These are phyloP conservation scores for Zootoca vivipara DNA, from an alignment of 2,113 vertebrate genomes.

Conservation along the genomic window DNA sequence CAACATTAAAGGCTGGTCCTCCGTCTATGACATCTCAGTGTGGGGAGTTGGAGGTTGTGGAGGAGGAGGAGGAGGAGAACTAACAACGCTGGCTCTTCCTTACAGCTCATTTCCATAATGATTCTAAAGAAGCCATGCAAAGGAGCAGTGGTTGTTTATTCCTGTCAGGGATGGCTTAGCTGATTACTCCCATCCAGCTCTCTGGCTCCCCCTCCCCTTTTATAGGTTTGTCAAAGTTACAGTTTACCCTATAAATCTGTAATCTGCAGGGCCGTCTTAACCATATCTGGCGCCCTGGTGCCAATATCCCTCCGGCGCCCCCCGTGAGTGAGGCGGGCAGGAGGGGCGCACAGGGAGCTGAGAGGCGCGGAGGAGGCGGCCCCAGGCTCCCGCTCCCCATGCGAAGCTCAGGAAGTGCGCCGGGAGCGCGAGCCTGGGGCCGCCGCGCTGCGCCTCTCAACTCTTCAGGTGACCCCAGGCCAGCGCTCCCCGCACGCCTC, in stretches of 20 bases:
- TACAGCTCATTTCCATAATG: background rate
- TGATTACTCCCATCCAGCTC: slow-evolving; percentile 39
- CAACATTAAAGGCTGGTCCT: slow-evolving; percentile 14
- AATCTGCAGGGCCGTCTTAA: no score
- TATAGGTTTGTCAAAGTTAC: slow-evolving; percentile 36
- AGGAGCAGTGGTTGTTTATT: background rate
- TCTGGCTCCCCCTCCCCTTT: background rate
- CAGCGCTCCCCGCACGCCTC: no score
- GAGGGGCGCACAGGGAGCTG: no score
- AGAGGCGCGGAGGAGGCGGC: no score
- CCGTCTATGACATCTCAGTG: rapidly evolving
- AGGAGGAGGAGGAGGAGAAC: rapidly evolving
- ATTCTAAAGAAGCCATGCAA: rapidly evolving
- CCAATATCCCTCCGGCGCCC: no score
- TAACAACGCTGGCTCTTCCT: rapidly evolving
- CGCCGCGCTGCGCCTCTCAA: no score
- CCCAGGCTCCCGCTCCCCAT: no score
- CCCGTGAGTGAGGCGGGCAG: no score
- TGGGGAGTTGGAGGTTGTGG: background rate
- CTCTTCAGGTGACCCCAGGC: no score
- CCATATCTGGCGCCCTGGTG: no score
- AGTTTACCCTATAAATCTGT: rapidly evolving
- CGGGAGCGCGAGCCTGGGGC: no score
- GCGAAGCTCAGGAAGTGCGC: no score
- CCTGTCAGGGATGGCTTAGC: background rate